Conservation (phyloP, 2,113 vertebrate species). For the Sander vitreus region DNA sequence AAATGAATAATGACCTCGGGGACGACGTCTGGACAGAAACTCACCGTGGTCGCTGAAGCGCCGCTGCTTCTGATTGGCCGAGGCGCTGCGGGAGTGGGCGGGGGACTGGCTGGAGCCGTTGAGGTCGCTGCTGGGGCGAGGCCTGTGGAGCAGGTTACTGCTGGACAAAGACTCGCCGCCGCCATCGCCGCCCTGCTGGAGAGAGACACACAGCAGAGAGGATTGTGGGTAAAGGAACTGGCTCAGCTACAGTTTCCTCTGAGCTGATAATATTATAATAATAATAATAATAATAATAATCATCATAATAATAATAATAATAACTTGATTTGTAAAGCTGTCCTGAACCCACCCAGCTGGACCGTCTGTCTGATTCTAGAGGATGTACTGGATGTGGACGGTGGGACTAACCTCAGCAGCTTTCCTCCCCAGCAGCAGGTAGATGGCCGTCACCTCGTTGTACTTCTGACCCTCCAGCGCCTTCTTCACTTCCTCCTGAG, state of each 20-base stretch:
- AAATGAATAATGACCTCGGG: no score
- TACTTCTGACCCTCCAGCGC: slow-evolving; percentile 93
- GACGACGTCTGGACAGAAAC: slow-evolving; percentile 24
- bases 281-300: no score
- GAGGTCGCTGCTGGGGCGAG: slow-evolving; percentile 91
- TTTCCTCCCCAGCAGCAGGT: slow-evolving; percentile 93
- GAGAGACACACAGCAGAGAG: slow-evolving; percentile 3
- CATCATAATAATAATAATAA: no score
- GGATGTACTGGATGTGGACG: no score
- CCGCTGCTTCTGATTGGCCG: slow-evolving; percentile 93
- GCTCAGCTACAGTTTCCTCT: slow-evolving; percentile 19
- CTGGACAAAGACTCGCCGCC: slow-evolving; percentile 88
- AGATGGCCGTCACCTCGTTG: slow-evolving; percentile 93
- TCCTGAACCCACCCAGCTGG: no score
- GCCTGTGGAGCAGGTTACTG: slow-evolving; percentile 88
- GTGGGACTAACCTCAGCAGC: slow-evolving; percentile 84
- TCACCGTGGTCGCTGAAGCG: slow-evolving; percentile 95
- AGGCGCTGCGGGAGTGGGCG: slow-evolving; percentile 88
- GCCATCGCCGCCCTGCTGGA: slow-evolving; percentile 90
- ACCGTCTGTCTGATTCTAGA: background rate
- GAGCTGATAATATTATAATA: background rate
- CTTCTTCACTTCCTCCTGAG: slow-evolving; percentile 91
- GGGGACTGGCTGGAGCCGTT: slow-evolving; percentile 92
- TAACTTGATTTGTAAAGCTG: no score
- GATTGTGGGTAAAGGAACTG: background rate